A percentile compares a stretch with the other conserved stretches of the same genome.
phyloP scores from a whole-genome alignment of 2,888 invertebrate species.

The Lysandra coridon region DNA sequence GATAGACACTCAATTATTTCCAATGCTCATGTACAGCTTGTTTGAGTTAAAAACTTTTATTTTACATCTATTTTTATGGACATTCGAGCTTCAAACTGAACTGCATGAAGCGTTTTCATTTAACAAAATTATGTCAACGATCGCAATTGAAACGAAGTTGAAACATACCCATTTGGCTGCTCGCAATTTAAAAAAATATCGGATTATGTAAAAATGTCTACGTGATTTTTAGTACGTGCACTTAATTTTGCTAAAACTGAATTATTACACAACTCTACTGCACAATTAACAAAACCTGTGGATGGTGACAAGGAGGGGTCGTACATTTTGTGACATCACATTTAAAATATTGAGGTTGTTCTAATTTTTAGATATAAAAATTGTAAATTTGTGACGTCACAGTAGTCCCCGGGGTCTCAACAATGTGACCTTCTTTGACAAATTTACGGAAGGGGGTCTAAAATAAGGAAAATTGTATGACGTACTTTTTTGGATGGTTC shows the following conservation, averaged over 20 bases:
- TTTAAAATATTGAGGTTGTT: too few relatives aligned
- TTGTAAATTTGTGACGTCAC: too few relatives aligned
- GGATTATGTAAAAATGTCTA: neutral
- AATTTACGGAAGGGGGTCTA: too few relatives aligned
- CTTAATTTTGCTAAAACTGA: neutral
- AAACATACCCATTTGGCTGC: slow-evolving; percentile 18
- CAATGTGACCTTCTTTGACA: too few relatives aligned
- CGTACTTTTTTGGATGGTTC: too few relatives aligned
- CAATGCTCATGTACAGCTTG: neutral
- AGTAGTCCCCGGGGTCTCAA: too few relatives aligned
- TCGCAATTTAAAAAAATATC: neutral
- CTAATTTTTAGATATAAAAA: too few relatives aligned
- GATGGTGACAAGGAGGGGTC: too few relatives aligned
- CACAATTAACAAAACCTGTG: too few relatives aligned
- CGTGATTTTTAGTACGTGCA: neutral
- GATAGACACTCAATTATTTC: neutral
- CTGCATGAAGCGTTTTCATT: slow-evolving; percentile 13
- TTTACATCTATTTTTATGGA: slow-evolving; percentile 17
- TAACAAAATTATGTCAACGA: slow-evolving; percentile 28
- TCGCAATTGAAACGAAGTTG: slow-evolving; percentile 18
- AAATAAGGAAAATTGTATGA: too few relatives aligned
- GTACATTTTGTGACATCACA: too few relatives aligned
- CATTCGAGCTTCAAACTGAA: slow-evolving; percentile 17
- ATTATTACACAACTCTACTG: neutral
- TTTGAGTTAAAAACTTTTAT: slow-evolving; percentile 7